Evolutionary conservation across 2,888 invertebrate genomes (phyloP).

Genomic region (Halocaridina rubra): DNA sequence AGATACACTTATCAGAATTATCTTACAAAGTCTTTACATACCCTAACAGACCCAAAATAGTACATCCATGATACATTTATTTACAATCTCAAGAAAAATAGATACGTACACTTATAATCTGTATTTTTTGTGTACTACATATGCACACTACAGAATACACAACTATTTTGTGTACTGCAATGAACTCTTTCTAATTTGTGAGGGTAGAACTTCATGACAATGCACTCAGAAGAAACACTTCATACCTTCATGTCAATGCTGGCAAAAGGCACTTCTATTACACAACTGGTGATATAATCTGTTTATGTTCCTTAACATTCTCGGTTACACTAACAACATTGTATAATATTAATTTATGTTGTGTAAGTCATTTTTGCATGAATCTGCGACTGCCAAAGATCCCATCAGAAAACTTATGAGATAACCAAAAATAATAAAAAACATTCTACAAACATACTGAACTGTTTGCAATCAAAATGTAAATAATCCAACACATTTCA

Average conservation of each 20-base stretch:
- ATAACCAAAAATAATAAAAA: too few relatives aligned
- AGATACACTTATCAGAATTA: constrained; percentile 55
- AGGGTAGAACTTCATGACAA: not conserved
- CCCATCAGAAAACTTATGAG: too few relatives aligned
- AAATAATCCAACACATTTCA: too few relatives aligned
- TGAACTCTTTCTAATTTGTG: constrained; percentile 46
- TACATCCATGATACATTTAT: constrained; percentile 56
- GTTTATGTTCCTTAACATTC: too few relatives aligned
- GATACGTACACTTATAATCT: constrained; percentile 56
- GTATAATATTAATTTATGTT: too few relatives aligned
- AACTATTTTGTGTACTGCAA: constrained; percentile 36
- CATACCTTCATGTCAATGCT: not conserved
- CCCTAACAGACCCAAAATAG: constrained; percentile 59
- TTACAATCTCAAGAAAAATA: constrained; percentile 60
- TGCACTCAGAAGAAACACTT: not conserved
- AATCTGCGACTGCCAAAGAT: too few relatives aligned
- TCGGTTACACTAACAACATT: too few relatives aligned
- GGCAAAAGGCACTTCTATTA: not conserved
- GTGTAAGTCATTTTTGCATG: too few relatives aligned
- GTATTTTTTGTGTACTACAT: constrained; percentile 46
- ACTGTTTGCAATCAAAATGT: too few relatives aligned
- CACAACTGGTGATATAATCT: too few relatives aligned
- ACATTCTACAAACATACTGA: too few relatives aligned
- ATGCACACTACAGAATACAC: constrained; percentile 28
- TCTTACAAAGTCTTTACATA: constrained; percentile 60